Evolutionary conservation across 2,113 vertebrate genomes (phyloP).

Genomic region (Prochilodus magdalenae): DNA sequence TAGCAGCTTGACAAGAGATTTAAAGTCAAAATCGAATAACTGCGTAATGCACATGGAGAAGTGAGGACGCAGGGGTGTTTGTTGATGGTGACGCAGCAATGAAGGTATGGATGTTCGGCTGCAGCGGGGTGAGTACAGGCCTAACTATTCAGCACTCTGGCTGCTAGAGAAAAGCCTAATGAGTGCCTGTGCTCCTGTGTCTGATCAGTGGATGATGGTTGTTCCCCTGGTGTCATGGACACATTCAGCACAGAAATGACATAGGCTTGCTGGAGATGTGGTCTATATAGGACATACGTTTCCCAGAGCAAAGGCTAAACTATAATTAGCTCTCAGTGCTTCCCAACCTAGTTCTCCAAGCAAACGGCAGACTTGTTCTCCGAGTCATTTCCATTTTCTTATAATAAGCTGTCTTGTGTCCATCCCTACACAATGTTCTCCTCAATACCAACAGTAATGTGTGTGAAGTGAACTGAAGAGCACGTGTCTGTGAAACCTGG

Average conservation of each 20-base stretch:
- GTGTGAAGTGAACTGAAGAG: too few relatives aligned
- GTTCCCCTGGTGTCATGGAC: neutral
- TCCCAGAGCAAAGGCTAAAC: conserved; percentile 34
- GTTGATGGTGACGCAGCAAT: too few relatives aligned
- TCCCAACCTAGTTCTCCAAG: conserved; percentile 25
- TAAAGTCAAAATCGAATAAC: too few relatives aligned
- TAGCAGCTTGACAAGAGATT: too few relatives aligned
- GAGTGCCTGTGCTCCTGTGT: neutral
- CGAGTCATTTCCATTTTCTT: neutral
- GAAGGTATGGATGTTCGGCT: too few relatives aligned
- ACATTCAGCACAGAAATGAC: neutral
- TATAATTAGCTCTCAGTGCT: conserved; percentile 33
- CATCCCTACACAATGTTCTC: neutral
- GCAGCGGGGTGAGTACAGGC: neutral
- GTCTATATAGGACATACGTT: conserved; percentile 39
- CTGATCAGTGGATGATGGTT: neutral
- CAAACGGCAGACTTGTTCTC: neutral
- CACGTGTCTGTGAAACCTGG: too few relatives aligned
- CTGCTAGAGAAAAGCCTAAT: too few relatives aligned
- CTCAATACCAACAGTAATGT: neutral
- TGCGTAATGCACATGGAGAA: too few relatives aligned
- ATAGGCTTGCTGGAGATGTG: neutral
- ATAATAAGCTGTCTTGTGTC: neutral
- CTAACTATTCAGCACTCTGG: neutral
- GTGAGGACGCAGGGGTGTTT: too few relatives aligned